Evolutionary conservation across 2,888 invertebrate genomes (phyloP), one percentile per base, ranked within the genome.

Genomic region (Endotricha flammealis): DNA sequence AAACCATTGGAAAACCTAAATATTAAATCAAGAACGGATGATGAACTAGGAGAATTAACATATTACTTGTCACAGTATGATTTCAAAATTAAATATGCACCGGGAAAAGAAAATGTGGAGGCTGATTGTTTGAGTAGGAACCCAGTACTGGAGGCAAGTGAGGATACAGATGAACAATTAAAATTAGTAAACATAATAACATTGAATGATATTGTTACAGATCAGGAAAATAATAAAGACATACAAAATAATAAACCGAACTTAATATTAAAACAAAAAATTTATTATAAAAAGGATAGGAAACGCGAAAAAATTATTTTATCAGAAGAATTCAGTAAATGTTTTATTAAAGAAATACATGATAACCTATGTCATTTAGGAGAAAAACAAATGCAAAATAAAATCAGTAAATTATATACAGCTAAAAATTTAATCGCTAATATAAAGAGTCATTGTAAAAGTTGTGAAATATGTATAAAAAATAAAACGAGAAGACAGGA

Each of bases 1-100:
- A 43, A 49, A 33, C 46, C 43, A 6, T 24, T 46, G 20, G 45
- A 48, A 36, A 45, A 46, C 4, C 6, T 51, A 9, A 45, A 46
- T 9, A 33, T 44, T 5, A 44, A 43, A 20, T 8, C 34, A 2
- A 35, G 34, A 10, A 29, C 34, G 6, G 34, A 35, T 29, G 33
- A 33, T 4, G 22, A 22, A 22, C 8, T 22, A 22, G 22, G 22
- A 4, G 22, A n/a, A n/a, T n/a, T n/a, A n/a, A n/a, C n/a, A n/a
- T n/a, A n/a, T n/a, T n/a, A n/a, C n/a, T n/a, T n/a, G 8, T 22
- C 22, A 25, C 25, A 25, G 6, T 25, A 25, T 25, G 25, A 25
- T 10, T 25, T 25, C 11, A 25, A 25, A 25, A 25, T 25, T 4
- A 25, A 25, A 10, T 25, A 25, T 25, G 9, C 25, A n/a, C n/a